Base-by-base conservation (phyloP, 2,888 invertebrate genomes). In the Iselma pallidipennis region DNA sequence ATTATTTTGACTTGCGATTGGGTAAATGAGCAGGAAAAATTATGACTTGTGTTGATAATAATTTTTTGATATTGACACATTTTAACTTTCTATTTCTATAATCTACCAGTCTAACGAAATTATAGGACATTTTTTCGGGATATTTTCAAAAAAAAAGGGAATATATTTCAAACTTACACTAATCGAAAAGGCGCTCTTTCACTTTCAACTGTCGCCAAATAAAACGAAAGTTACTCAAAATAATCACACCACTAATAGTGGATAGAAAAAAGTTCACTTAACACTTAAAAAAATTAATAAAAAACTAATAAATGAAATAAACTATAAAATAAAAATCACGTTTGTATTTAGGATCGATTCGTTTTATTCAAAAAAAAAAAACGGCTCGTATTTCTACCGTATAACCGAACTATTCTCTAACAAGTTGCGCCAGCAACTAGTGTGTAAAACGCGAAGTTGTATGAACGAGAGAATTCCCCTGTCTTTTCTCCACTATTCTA, bases 361-460 rank as follows among this genome's bases (percentile, higher is more conserved):
- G 37, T 37, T 28, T 2, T 26, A 14, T 25, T 54, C 56, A 37
- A 26, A 26, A 49, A 49, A 48, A 37, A 26, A 26, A 49, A 49
- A 48, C 49, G 37, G 50, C 25, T 53, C 49, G 58, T 45, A 26
- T 37, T 53, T 51, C 53, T 25, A 19, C 49, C 2, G 55, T 55
- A 58, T 53, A 37, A 49, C 53, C 45, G 49, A 37, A 45, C 55
- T 57, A 42, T 55, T 42, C 49, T 64, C 69, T 62, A 37, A 65
- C 56, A 68, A 70, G 73, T 72, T 72, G 69, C 72, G 68, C 59
- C 67, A 74, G 75, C 76, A 77, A 77, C 76, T 76, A 70, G 77
- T 76, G 73, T 73, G 71, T 70, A 68, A 70, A 72, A 62, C 66
- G 71, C 68, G 65, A 66, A 65, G 63, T 57, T 62, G 42, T 54